Base-by-base conservation (phyloP, 2,888 invertebrate species). In the Brenthis hecate region DNA sequence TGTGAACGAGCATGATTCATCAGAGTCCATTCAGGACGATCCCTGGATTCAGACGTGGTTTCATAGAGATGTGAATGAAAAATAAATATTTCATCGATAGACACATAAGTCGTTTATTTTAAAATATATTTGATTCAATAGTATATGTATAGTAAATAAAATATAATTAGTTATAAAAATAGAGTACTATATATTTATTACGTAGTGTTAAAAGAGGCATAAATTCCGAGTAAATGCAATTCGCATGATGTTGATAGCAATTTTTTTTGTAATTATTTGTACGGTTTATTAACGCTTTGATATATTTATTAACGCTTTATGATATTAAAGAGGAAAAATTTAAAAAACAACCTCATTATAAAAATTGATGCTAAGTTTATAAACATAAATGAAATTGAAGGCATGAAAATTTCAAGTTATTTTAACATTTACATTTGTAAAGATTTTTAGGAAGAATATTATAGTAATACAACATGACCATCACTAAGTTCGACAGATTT, bases 11-110 rank as follows among this genome's bases (percentile, higher is more conserved):
- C 86, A 85, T 87, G 87, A 89, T 89, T 91, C 92, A 91, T 92
- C 92, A 90, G 84, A 76, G 78, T 82, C 88, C 87, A 89, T 92
- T 92, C 89, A 92, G 85, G 75, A 77, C 83, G 86, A 87, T 86
- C 87, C 81, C 83, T 81, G 84, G 88, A 87, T 86, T 84, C 82
- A 83, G 78, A 72, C 78, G 83, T 77, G 86, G 85, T 85, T 86
- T 85, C 47, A 64, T 87, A 87, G 87, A 70, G 87, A 76, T 77
- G 86, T 70, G 64, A 56, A 19, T 14, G 13, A 8, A 36, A 16
- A 19, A 36, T 19, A 62, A 36, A 14, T 16, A 36, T 14, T 43
- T 53, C 8, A 43, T 62, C 62, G 53, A 62, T 62, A 62, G 19
- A 16, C 23, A 51, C 0, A 13, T 11, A n/a, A 62, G 11, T 58